These are phyloP conservation scores for Bubalus kerabau DNA, from an alignment of 2,113 vertebrate genomes.

Conservation along the genomic window DNA sequence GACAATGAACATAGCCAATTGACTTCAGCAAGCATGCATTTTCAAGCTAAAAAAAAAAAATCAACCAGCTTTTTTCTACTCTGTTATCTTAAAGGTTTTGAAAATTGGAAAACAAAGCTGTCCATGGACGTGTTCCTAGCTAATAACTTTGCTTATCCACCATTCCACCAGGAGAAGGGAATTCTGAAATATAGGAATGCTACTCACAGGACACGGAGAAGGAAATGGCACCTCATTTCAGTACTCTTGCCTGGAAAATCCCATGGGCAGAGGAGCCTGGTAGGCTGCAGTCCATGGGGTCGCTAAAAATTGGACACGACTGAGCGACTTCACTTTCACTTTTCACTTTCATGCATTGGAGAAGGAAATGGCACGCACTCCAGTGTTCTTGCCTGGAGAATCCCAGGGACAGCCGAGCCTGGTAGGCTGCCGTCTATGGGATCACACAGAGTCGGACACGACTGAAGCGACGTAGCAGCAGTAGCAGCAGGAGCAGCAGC, in stretches of 20 bases:
- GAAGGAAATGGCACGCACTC: not conserved
- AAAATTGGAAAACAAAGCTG: not conserved
- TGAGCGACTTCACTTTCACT: not conserved
- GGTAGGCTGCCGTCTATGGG: not conserved
- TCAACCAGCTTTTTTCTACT: not conserved
- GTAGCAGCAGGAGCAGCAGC: not conserved
- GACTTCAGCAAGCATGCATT: not conserved
- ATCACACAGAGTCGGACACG: fast-evolving
- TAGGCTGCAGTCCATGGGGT: not conserved
- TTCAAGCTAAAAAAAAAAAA: not conserved
- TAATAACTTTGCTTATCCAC: not conserved
- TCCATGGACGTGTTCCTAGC: not conserved
- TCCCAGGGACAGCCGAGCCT: fast-evolving
- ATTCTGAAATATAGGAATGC: not conserved
- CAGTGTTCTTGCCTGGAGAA: not conserved
- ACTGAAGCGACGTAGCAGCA: not conserved
- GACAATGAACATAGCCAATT: not conserved
- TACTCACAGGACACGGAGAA: not conserved
- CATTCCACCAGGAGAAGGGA: not conserved
- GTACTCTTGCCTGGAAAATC: not conserved
- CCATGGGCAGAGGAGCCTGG: not conserved
- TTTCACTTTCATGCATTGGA: not conserved
- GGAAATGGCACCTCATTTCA: not conserved
- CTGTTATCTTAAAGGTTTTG: not conserved
- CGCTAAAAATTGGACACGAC: fast-evolving